A percentile compares a stretch with the other conserved stretches of the same genome.
phyloP scores from a whole-genome alignment of 2,113 vertebrate genomes.

The Microcebus griseorufus region DNA sequence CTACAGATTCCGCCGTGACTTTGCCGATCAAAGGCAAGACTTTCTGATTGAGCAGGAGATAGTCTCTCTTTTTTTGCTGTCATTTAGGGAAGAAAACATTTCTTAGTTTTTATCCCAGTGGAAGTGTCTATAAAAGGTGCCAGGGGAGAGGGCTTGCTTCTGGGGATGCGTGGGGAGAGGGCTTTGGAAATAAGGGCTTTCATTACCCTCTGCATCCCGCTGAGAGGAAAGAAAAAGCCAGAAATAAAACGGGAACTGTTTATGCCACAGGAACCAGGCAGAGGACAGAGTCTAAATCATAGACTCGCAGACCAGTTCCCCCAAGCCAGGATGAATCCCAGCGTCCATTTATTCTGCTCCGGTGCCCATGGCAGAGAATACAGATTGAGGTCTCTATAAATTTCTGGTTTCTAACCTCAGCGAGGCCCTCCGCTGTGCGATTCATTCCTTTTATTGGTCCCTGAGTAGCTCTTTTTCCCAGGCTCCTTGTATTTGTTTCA shows the following conservation, averaged over 20 bases:
- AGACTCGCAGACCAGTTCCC: neutral
- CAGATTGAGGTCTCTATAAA: conserved; percentile 17
- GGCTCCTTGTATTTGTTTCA: neutral
- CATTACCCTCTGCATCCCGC: neutral
- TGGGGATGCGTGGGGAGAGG: neutral
- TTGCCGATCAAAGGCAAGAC: neutral
- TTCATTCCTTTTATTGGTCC: conserved; percentile 12
- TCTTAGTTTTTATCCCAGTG: conserved; percentile 1
- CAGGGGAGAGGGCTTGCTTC: neutral
- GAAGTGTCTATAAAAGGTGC: neutral
- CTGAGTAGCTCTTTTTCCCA: neutral
- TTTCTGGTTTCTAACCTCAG: conserved; percentile 16
- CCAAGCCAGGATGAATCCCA: neutral
- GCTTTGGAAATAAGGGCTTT: conserved; percentile 43
- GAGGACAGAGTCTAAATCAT: conserved; percentile 22
- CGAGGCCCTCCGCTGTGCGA: neutral
- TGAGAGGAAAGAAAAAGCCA: neutral
- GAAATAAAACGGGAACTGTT: conserved; percentile 48
- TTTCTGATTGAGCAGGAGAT: neutral
- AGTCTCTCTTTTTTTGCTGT: neutral
- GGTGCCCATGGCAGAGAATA: neutral
- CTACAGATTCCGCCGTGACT: conserved; percentile 5
- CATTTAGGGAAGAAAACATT: conserved; percentile 19
- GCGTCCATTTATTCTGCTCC: neutral
- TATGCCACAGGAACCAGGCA: neutral